phyloP scores from a whole-genome alignment of 2,113 vertebrate genomes.

The Melanerpes aurifrons region DNA sequence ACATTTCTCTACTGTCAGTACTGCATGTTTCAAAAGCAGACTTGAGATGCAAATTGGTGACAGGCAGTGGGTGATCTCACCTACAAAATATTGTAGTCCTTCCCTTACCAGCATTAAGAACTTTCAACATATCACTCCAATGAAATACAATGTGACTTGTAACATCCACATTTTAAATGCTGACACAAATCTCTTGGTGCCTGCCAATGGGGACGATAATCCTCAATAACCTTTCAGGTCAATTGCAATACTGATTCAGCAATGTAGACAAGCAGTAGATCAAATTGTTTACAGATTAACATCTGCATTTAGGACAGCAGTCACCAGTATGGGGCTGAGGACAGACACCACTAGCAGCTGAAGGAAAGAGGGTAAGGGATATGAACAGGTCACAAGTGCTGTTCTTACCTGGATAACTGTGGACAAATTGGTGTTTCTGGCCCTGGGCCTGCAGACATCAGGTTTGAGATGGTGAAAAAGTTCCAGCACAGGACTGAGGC shows the following conservation, averaged over 20 bases:
- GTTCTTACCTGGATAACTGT: not conserved
- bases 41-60: not conserved
- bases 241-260: not conserved
- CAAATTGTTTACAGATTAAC: not conserved
- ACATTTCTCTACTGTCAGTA: not conserved
- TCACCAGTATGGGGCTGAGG: not conserved
- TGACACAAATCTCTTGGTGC: not conserved
- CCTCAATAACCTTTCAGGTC: not conserved
- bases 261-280: not conserved
- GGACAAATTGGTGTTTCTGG: not conserved
- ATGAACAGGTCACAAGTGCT: not conserved
- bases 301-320: not conserved
- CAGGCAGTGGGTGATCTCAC: not conserved
- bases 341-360: not conserved
- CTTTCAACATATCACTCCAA: not conserved
- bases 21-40: not conserved
- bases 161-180: not conserved
- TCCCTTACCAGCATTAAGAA: not conserved
- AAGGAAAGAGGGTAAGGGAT: not conserved
- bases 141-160: not conserved
- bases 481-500: not conserved
- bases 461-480: not conserved
- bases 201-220: not conserved
- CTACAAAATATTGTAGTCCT: not conserved
- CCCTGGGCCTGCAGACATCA: not conserved